These are phyloP conservation scores for Ivindomyrus marchei DNA, from an alignment of 2,113 vertebrate species.

Conservation along the genomic window DNA sequence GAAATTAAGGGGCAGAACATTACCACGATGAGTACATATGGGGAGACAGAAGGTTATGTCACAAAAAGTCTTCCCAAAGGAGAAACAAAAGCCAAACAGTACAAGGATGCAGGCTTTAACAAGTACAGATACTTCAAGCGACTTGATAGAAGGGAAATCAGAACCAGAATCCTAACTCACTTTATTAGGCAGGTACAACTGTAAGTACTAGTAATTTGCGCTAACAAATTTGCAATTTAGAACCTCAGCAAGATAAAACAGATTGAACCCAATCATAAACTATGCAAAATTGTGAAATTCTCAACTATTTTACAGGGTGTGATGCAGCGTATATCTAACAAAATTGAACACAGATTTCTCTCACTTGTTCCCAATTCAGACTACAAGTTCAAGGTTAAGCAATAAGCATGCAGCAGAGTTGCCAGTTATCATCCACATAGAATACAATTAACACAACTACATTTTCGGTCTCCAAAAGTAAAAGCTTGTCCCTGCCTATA, in stretches of 20 bases:
- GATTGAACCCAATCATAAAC: background rate
- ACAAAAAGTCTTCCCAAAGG: background rate
- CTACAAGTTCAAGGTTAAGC: background rate
- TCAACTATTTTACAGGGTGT: background rate
- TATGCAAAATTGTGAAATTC: background rate
- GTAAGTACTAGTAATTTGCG: background rate
- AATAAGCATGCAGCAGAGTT: background rate
- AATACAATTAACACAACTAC: background rate
- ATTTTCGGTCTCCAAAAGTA: background rate
- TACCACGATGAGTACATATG: background rate
- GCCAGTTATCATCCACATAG: background rate
- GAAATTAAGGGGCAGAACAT: slow-evolving; percentile 1
- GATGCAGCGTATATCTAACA: background rate
- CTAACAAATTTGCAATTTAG: background rate
- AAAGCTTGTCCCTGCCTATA: background rate
- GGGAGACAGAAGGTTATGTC: background rate
- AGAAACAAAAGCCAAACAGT: slow-evolving; percentile 1
- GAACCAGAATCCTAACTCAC: background rate
- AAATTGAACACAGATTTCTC: background rate
- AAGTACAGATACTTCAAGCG: background rate
- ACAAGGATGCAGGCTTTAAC: background rate
- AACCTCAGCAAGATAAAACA: background rate
- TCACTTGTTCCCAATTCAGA: background rate
- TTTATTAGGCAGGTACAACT: background rate
- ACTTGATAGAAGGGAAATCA: background rate